Percentiles rank a stretch among this genome's conserved stretches.
These are phyloP conservation scores for Thamnaconus septentrionalis DNA, from an alignment of 2,113 vertebrate genomes.

Conservation along the genomic window DNA sequence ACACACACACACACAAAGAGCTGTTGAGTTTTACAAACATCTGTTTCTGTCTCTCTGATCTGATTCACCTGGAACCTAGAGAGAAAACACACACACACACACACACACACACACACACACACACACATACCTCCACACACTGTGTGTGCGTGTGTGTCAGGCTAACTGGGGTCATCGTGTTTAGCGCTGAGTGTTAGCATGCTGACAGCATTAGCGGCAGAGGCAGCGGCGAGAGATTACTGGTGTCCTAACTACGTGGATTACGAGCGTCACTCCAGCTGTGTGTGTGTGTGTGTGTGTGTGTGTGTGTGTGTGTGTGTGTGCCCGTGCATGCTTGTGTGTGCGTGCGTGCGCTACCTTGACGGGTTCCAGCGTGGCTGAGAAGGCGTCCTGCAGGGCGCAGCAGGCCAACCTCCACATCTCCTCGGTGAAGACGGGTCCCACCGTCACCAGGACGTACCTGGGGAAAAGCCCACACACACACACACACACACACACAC, in stretches of 20 bases:
- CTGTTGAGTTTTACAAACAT: no score
- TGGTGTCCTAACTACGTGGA: conserved; percentile 32
- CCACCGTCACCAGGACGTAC: conserved; percentile 93
- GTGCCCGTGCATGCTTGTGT: background rate
- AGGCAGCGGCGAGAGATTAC: conserved; percentile 34
- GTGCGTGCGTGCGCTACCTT: conserved; percentile 69
- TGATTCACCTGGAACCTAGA: no score
- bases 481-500: background rate
- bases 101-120: no score
- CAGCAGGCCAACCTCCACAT: conserved; percentile 98
- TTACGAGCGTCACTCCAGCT: conserved; percentile 9
- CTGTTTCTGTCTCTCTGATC: no score
- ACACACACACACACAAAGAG: no score
- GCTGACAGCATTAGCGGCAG: conserved; percentile 32
- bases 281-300: background rate
- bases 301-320: conserved; percentile 1
- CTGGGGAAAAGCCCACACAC: conserved; percentile 55
- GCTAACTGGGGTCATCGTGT: conserved; percentile 29
- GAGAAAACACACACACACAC: no score
- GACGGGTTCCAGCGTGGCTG: conserved; percentile 92
- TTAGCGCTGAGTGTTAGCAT: conserved; percentile 25
- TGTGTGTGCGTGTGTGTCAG: conserved; percentile 1
- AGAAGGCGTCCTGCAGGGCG: conserved; percentile 94
- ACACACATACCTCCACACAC: no score
- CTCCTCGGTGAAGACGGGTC: conserved; percentile 94